Evolutionary conservation across 2,113 vertebrate species (phyloP), one percentile per base, ranked within the genome.

Genomic region (Nothocercus julius): DNA sequence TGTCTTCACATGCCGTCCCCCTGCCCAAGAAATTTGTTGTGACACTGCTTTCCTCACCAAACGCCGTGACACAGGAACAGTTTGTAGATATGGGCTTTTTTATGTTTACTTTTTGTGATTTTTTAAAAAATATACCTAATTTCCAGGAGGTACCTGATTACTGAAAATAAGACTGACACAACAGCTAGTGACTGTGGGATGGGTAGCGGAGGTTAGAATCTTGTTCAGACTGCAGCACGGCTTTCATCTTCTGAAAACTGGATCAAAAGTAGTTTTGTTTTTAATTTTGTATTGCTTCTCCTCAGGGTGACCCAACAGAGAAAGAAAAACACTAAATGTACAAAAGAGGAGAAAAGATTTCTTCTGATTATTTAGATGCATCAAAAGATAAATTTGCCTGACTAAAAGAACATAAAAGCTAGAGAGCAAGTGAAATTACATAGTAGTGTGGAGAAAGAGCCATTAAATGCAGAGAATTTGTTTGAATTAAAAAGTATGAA

Each of bases 401-500:
- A 80, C 49, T 66, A 42, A 30, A 79, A 76, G 28, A 87, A 47
- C 38, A 36, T 30, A 17, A 82, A 70, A 18, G 19, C 68, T 68
- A 63, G n/a, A 79, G 42, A 44, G 42, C 28, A 56, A 84, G 45
- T 81, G 47, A 61, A 95, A 70, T 83, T 67, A 19, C 13, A 25
- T 27, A 36, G 30, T 68, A 28, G 34, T 68, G 20, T 81, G 82
- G 87, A 90, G 68, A 73, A 42, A 77, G 59, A 89, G 56, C 64
- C 68, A 73, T 93, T 90, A 87, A 90, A 79, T 77, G 51, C 86
- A 93, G 73, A 61, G n/a, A 74, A 85, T 91, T 77, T 77, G 67
- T 83, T 93, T 95, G 32, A 81, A 90, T 88, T 87, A 88, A 49
- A 58, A 73, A 24, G 49, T 75, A 45, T 90, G 74, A 95, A 90